phyloP scores from a whole-genome alignment of 2,888 invertebrate species.

The Cremastobaeus sp. region DNA sequence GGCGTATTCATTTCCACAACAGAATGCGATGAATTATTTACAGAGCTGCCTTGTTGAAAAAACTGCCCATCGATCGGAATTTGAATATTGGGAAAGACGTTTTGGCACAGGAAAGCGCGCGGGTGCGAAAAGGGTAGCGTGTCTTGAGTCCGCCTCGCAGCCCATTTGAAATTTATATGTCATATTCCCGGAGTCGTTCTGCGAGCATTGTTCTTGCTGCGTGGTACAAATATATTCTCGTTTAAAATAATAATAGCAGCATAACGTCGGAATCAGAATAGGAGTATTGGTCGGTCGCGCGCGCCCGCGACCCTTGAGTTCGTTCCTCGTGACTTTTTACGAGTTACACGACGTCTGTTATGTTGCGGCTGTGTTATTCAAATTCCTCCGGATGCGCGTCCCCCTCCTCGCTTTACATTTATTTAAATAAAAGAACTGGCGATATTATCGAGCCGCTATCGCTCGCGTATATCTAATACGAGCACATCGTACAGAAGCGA shows the following conservation, averaged over 20 bases:
- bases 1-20: no score
- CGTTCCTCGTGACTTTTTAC: conserved; percentile 54
- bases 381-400: conserved; percentile 55
- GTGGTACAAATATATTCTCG: conserved; percentile 52
- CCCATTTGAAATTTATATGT: conserved; percentile 51
- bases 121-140: conserved; percentile 36
- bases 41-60: no score
- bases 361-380: conserved; percentile 62
- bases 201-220: conserved; percentile 39
- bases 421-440: conserved; percentile 63
- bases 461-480: conserved; percentile 71
- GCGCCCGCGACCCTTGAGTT: conserved; percentile 38
- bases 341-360: conserved; percentile 57
- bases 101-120: conserved; percentile 6
- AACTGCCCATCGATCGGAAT: no score
- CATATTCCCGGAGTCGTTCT: conserved; percentile 41
- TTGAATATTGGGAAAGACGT: no score
- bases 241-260: conserved; percentile 48
- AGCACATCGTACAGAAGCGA: conserved; percentile 59
- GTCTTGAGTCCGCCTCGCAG: conserved; percentile 3
- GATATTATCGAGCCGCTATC: conserved; percentile 70
- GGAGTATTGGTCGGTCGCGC: conserved; percentile 34
- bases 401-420: conserved; percentile 55
- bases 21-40: no score
- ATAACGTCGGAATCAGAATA: conserved; percentile 23